Base-by-base conservation (phyloP, 37 sponge, comb jelly and placozoan genomes). In the Axinella damicornis region DNA sequence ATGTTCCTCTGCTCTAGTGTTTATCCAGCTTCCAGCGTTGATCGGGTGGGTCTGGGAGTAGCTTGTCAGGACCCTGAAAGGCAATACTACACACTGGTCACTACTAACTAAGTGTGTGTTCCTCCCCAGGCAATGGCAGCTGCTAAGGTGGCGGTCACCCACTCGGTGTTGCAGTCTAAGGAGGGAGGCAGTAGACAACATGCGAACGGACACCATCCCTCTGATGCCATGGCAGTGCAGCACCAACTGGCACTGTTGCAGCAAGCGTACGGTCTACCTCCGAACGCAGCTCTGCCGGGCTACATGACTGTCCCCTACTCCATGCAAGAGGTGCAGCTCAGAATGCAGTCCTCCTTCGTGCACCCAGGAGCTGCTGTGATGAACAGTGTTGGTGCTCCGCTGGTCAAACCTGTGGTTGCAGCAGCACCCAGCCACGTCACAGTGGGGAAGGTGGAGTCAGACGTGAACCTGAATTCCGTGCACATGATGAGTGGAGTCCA, bases 271-370 rank as follows among this genome's bases (percentile, higher is more conserved):
- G 78, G 87, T 24, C 30, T 58, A 19, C 73, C 68, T 11, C 25
- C 38, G 1, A 54, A 39, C 52, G 34, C 62, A 13, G 57, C 38
- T 11, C 31, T 74, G 13, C 68, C 84, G n/a, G 70, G 73, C 34
- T 86, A 78, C 71, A 57, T 86, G 87, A 64, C 87, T 13, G 60
- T 86, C 0, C 87, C 87, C 2, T 86, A 78, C 72, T 71, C 86
- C 41, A 40, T 79, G 52, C 87, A 78, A 30, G 87, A 86, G 5
- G 60, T 79, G n/a, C 85, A 85, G 57, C 57, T 85, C 1, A 28
- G 69, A 15, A 69, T 75, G 77, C 85, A 54, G 20, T 57, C 61
- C 22, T 56, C 52, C 5, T 5, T 53, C 53, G 32, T 71, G 20
- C 53, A 61, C 19, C 11, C 52, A 11, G 76, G 53, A 32, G 37